phyloP scores from a whole-genome alignment of 2,797 vertebrate genomes.

The Thamnophis elegans region DNA sequence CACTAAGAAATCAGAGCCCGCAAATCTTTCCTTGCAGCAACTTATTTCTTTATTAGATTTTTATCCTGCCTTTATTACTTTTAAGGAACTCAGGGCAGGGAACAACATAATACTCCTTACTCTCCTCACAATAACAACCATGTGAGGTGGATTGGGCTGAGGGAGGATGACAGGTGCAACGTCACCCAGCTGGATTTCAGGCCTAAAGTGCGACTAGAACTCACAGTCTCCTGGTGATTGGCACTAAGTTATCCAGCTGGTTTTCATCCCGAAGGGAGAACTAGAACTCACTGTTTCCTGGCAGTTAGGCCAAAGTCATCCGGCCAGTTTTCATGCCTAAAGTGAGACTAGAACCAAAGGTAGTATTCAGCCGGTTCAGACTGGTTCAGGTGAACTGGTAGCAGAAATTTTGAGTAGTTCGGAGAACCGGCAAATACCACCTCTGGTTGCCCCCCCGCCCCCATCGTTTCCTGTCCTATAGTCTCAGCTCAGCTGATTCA shows the following conservation, averaged over 20 bases:
- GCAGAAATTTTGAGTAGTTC: too few relatives aligned
- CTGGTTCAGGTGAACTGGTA: too few relatives aligned
- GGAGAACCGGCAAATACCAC: too few relatives aligned
- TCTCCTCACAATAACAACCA: background rate
- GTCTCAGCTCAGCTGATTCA: too few relatives aligned
- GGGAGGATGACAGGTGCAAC: background rate
- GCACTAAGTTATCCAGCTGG: background rate
- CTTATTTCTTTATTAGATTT: slow-evolving; percentile 8
- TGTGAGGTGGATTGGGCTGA: background rate
- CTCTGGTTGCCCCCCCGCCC: too few relatives aligned
- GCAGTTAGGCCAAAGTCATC: too few relatives aligned
- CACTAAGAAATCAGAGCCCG: slow-evolving; percentile 63
- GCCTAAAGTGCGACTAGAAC: background rate
- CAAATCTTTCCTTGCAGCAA: slow-evolving; percentile 47
- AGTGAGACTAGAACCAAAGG: too few relatives aligned
- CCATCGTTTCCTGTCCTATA: too few relatives aligned
- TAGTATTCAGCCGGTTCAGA: too few relatives aligned
- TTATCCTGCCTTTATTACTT: background rate
- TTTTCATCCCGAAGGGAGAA: background rate
- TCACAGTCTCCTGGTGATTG: background rate
- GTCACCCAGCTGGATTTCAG: too few relatives aligned
- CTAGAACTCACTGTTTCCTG: background rate
- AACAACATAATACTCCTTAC: background rate
- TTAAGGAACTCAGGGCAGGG: background rate
- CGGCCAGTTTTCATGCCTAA: too few relatives aligned